These are phyloP conservation scores for Mesorhabditis spiculigera DNA, from an alignment of 2,888 invertebrate genomes.

Conservation along the genomic window DNA sequence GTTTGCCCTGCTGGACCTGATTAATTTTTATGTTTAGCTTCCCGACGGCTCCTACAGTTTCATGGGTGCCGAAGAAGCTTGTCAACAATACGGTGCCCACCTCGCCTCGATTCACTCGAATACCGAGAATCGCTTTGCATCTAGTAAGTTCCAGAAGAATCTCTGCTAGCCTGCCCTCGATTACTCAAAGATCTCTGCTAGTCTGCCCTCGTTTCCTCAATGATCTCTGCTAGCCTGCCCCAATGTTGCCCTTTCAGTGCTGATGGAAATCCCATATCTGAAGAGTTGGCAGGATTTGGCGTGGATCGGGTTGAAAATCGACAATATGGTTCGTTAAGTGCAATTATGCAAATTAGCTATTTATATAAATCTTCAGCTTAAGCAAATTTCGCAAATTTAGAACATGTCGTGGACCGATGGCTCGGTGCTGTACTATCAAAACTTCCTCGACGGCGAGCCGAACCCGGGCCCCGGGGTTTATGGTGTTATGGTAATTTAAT, in stretches of 20 bases:
- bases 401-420: not conserved
- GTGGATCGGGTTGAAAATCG: conserved; percentile 2
- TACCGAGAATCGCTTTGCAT: conserved; percentile 2
- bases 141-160: not conserved
- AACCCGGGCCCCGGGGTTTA: not conserved
- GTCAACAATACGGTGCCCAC: not conserved
- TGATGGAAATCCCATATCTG: not conserved
- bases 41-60: conserved; percentile 5
- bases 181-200: no score
- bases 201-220: no score
- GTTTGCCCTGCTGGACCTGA: no score
- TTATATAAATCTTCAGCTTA: not conserved
- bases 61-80: not conserved
- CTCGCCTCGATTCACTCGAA: conserved; percentile 5
- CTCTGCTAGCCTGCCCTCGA: no score
- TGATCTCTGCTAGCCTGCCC: no score
- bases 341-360: not conserved
- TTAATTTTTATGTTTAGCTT: not conserved
- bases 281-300: conserved; percentile 6
- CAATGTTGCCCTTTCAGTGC: not conserved
- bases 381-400: not conserved
- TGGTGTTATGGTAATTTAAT: not conserved
- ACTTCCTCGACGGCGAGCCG: conserved; percentile 1
- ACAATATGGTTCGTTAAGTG: not conserved
- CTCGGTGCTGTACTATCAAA: not conserved